Evolutionary conservation across 2,888 invertebrate genomes (phyloP).

Genomic region (Tortrix viridana): DNA sequence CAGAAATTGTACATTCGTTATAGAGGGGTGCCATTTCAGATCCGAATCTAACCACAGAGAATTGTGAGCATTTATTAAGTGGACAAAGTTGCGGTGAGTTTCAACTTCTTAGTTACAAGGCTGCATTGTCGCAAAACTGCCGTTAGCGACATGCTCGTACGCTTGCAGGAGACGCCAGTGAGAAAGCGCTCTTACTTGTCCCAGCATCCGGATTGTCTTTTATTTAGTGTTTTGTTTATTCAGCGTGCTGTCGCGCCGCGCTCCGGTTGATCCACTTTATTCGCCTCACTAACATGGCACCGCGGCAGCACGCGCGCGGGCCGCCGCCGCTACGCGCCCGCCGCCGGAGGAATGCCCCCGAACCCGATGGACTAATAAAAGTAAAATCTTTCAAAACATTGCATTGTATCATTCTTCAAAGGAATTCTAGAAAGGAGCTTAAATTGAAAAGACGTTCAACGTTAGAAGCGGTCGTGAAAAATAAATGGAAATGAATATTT

Average conservation of each 20-base stretch:
- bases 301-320: background rate
- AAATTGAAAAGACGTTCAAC: conserved; percentile 30
- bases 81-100: too few relatives aligned
- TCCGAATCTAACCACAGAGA: too few relatives aligned
- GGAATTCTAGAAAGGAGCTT: conserved; percentile 23
- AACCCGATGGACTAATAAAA: conserved; percentile 9
- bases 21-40: too few relatives aligned
- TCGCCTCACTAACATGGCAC: background rate
- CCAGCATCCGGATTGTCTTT: too few relatives aligned
- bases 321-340: background rate
- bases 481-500: conserved; percentile 34
- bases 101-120: too few relatives aligned
- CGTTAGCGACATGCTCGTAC: too few relatives aligned
- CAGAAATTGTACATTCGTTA: too few relatives aligned
- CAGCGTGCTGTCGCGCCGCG: background rate
- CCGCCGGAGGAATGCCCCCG: background rate
- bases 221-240: background rate
- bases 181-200: too few relatives aligned
- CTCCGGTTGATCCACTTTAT: background rate
- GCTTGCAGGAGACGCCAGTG: too few relatives aligned
- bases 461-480: conserved; percentile 21
- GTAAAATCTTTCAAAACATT: conserved; percentile 18
- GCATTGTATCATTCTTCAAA: conserved; percentile 17
- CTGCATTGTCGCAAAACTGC: too few relatives aligned
- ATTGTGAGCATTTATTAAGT: too few relatives aligned